phyloP scores from a whole-genome alignment of 2,888 invertebrate species.

The Lasioglossum villosulum region DNA sequence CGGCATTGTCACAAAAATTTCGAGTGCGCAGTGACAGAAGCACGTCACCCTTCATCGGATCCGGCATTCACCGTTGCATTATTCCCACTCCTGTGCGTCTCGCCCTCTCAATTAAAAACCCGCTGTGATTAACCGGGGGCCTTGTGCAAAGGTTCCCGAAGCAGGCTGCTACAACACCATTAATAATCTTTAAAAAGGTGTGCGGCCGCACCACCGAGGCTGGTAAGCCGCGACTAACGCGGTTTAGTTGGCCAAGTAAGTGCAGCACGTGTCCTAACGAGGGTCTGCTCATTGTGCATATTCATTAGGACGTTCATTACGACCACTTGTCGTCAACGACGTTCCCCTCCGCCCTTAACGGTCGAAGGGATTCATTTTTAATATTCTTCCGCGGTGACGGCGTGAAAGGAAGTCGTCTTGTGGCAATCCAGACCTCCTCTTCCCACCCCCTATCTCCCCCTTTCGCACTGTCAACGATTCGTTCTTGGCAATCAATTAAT shows the following conservation, averaged over 20 bases:
- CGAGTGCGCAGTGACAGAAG: conserved; percentile 4
- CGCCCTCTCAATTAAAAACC: conserved; percentile 37
- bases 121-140: conserved; percentile 28
- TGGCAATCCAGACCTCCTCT: not conserved
- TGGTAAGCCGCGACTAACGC: conserved; percentile 55
- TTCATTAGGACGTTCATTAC: conserved; percentile 79
- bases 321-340: conserved; percentile 74
- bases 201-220: conserved; percentile 32
- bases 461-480: not conserved
- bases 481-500: conserved; percentile 67
- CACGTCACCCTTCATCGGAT: not conserved
- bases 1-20: not conserved
- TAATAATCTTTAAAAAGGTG: conserved; percentile 65
- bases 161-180: conserved; percentile 42
- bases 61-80: not conserved
- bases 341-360: conserved; percentile 54
- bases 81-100: not conserved
- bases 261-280: conserved; percentile 69
- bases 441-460: no score
- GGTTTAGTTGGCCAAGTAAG: conserved; percentile 54
- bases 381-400: conserved; percentile 63
- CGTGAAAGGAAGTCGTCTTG: conserved; percentile 46
- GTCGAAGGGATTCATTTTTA: conserved; percentile 75
- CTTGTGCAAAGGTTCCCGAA: conserved; percentile 14
- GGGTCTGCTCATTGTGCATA: conserved; percentile 67